Evolutionary conservation across 1,140 invertebrate genomes (phyloP), one percentile per base, ranked within the genome.

Genomic region (Zaprionus camerounensis): DNA sequence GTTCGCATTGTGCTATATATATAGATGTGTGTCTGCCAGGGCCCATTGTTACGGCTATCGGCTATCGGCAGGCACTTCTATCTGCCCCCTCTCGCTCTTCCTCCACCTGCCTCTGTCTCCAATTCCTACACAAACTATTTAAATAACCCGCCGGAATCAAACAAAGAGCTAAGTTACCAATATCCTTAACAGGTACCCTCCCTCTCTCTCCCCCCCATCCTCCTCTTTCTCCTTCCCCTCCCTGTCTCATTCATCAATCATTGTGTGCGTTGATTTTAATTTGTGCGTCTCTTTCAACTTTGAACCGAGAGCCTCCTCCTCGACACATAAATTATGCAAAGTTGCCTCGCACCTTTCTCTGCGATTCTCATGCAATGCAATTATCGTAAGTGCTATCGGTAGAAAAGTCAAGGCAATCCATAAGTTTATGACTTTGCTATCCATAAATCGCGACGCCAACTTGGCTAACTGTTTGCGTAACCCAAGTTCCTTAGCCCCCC

Each of bases 251-350:
- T 88, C 84, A 88, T 88, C 84, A 88, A 88, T 88, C 84, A 88
- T 79, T 84, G 81, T 82, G 85, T 88, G 85, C 84, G 84, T 86
- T 86, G 85, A 88, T 88, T 88, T 88, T 88, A 88, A 88, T 88
- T 90, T 88, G 84, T 87, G 81, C 84, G 71, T 73, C 74, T 64
- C 41, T 78, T 81, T 86, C 75, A 88, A 84, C 84, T 88, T 84
- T 74, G 78, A 83, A 88, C 56, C 56, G 58, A 28, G 28, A 24
- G 41, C 58, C 81, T 71, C 74, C 38, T 17, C 7, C 28, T 31
- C 28, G n/a, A 46, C 41, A 73, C 85, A 88, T 88, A 90, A 88
- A 90, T 88, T 88, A 88, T 88, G 87, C 78, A 88, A 84, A 88
- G 85, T 90, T 88, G 81, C 79, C 82, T 74, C 41, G 22, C 28